Evolutionary conservation across 2,888 invertebrate species (phyloP).

Genomic region (Litoditis marina): DNA sequence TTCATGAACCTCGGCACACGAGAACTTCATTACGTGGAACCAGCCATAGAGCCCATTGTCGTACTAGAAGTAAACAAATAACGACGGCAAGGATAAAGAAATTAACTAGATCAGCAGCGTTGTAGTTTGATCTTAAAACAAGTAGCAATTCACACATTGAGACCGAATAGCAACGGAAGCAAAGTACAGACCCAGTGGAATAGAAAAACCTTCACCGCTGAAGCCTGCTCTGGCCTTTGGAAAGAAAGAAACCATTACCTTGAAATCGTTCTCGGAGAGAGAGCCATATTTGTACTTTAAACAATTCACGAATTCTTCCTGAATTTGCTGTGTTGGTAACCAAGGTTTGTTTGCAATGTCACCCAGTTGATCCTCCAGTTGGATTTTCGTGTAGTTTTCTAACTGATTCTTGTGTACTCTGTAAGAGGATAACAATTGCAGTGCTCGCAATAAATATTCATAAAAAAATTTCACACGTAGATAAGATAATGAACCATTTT

Average conservation of each 20-base stretch:
- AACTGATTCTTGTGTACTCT: conserved; percentile 30
- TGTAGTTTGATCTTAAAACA: too few species aligned
- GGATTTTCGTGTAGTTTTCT: conserved; percentile 36
- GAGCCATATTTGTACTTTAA: conserved; percentile 37
- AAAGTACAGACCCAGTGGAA: too few species aligned
- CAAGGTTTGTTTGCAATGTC: conserved; percentile 44
- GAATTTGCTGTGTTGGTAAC: conserved; percentile 38
- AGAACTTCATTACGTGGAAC: conserved; percentile 49
- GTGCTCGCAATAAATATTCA: too few species aligned
- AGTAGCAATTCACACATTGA: too few species aligned
- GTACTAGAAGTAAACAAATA: conserved; percentile 33
- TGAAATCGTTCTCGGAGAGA: conserved; percentile 39
- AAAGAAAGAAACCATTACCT: conserved; percentile 29
- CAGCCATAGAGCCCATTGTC: conserved; percentile 50
- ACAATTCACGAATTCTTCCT: conserved; percentile 47
- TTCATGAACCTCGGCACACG: conserved; percentile 32
- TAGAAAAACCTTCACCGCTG: too few species aligned
- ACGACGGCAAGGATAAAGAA: too few species aligned
- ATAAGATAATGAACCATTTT: too few species aligned
- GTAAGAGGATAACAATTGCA: conserved; percentile 7
- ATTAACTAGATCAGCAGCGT: too few species aligned
- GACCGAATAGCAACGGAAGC: too few species aligned
- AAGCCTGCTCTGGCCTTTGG: too few species aligned
- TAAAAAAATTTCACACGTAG: too few species aligned
- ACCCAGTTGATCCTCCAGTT: conserved; percentile 34